Percentiles rank a stretch among this genome's conserved stretches.
phyloP scores from a whole-genome alignment of 2,888 invertebrate genomes.

The Tetramorium bicarinatum region DNA sequence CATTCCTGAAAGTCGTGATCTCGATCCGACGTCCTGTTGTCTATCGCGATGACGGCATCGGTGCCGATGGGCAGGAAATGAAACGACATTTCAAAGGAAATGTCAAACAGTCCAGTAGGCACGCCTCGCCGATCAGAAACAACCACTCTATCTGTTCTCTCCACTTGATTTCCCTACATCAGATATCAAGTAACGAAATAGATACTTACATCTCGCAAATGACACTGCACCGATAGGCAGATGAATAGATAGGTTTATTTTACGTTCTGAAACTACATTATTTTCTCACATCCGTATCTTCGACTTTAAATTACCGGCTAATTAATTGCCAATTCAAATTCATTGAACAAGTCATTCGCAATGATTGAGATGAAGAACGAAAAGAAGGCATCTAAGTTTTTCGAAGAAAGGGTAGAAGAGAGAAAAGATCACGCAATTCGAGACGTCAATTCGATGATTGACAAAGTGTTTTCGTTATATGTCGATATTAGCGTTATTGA shows the following conservation, averaged over 20 bases:
- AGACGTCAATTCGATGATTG: constrained; percentile 5
- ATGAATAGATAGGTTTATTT: neutral
- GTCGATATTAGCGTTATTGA: constrained; percentile 45
- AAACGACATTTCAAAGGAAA: constrained; percentile 75
- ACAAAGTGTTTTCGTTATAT: constrained; percentile 17
- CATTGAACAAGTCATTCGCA: neutral
- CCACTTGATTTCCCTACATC: constrained; percentile 50
- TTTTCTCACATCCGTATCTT: neutral
- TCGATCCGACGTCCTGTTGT: constrained; percentile 72
- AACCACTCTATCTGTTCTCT: constrained; percentile 51
- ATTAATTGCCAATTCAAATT: neutral
- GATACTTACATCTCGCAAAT: constrained; percentile 29
- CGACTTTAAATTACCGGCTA: too few relatives aligned
- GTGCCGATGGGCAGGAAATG: constrained; percentile 73
- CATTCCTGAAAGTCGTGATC: constrained; percentile 60
- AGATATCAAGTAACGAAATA: constrained; percentile 51
- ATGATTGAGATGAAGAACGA: neutral
- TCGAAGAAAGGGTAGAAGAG: neutral
- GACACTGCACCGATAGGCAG: neutral
- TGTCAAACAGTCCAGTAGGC: constrained; percentile 68
- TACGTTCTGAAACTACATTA: neutral
- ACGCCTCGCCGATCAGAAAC: constrained; percentile 62
- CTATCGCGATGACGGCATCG: constrained; percentile 69
- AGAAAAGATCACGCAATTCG: neutral
- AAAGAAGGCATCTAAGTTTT: neutral